phyloP scores from a whole-genome alignment of 1,140 invertebrate genomes.

The Psix sp. region DNA sequence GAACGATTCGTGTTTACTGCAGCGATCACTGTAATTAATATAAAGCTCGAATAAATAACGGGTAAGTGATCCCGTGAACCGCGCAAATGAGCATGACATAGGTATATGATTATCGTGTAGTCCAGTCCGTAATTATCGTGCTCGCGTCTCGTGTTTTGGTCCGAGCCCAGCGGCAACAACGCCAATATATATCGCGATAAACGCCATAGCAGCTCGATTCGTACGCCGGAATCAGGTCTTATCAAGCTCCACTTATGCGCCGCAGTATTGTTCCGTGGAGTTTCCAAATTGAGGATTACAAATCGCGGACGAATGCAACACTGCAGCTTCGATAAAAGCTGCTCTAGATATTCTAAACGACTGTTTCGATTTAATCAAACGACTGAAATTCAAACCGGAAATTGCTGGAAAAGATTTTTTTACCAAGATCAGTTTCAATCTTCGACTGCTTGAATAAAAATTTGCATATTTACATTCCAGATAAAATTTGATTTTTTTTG shows the following conservation, averaged over 20 bases:
- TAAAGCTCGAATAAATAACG: background rate
- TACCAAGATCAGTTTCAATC: too few species aligned
- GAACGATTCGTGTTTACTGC: constrained; percentile 22
- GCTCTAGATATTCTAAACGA: too few species aligned
- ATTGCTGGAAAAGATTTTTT: too few species aligned
- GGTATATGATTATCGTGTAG: background rate
- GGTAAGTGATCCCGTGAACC: background rate
- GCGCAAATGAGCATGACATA: too few species aligned
- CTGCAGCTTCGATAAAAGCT: too few species aligned
- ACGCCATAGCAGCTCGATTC: constrained; percentile 9
- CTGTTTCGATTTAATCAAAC: background rate
- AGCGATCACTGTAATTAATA: constrained; percentile 18
- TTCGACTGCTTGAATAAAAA: too few species aligned
- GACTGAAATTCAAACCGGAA: too few species aligned
- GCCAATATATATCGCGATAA: constrained; percentile 3
- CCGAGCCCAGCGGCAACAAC: constrained; percentile 13
- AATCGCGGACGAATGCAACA: constrained; percentile 2
- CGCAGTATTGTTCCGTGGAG: background rate
- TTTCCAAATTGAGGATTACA: constrained; percentile 10
- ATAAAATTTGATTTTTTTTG: too few species aligned
- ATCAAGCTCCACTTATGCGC: constrained; percentile 18
- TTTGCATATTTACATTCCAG: too few species aligned
- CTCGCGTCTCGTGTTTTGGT: constrained; percentile 19
- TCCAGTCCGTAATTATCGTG: constrained; percentile 9
- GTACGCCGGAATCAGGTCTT: constrained; percentile 22